Base-by-base conservation (phyloP, 2,888 invertebrate genomes). In the Cryptus viduatorius region DNA sequence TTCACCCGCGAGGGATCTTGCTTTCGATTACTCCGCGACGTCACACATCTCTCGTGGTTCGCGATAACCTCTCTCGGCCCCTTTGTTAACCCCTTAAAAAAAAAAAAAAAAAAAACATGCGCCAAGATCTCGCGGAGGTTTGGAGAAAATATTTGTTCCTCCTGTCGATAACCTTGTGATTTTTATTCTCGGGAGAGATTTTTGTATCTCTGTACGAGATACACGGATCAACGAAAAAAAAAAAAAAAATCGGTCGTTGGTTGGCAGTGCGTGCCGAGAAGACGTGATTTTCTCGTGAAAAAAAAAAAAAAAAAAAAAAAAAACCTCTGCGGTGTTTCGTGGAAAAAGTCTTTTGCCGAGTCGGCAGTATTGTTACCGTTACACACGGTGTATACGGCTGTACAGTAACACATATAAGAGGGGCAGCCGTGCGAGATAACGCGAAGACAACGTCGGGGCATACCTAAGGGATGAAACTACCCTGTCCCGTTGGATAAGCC, bases 361-460 rank as follows among this genome's bases (percentile, higher is more conserved):
- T 44, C 31, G 76, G 56, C 79, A 44, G 48, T 65, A 77, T 72
- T 72, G 73, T 53, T 37, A 59, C 50, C 50, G 50, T 61, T 61
- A 16, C 69, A 65, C 59, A 37, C 37, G 46, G n/a, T 48, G 48
- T 50, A 16, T 71, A 61, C 68, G 56, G 56, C 82, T 10, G 14
- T 82, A 80, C 79, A 82, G 83, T 86, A 82, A 59, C 83, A 72
- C 77, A 73, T 85, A 85, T 82, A 86, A 87, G 86, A 79, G 81
- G 88, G 81, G 88, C 89, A 89, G 85, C 89, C 90, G 89, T 89
- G 91, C 90, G 90, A 87, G 88, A 90, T 90, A 89, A 89, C 87
- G 85, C 88, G 90, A 86, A 88, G 89, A 90, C 89, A 89, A 90
- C 87, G 87, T 50, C 42, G 61, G 37, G 71, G 87, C 86, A 89